Conservation (phyloP, 2,888 invertebrate species). For the Zaprionus obscuricornis region DNA sequence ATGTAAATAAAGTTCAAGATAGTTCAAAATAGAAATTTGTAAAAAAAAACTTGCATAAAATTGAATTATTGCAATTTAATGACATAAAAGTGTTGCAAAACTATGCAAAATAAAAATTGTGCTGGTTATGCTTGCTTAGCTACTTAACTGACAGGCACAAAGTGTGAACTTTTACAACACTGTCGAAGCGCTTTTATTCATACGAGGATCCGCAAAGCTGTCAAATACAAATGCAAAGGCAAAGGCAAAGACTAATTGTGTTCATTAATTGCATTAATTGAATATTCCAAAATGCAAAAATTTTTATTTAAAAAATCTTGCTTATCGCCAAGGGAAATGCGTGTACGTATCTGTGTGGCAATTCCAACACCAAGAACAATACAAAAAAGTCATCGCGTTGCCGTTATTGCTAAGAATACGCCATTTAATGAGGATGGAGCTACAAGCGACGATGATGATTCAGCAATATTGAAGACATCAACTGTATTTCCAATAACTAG, state of each 20-base stretch:
- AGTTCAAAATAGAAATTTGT: no score
- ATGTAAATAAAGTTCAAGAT: no score
- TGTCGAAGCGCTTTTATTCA: not conserved
- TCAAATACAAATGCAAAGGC: no score
- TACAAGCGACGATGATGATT: not conserved
- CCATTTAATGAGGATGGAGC: not conserved
- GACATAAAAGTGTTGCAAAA: constrained; percentile 35
- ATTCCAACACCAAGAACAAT: constrained; percentile 18
- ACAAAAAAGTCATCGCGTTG: not conserved
- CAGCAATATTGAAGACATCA: not conserved
- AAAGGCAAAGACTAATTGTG: not conserved
- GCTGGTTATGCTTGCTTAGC: no score
- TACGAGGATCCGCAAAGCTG: no score
- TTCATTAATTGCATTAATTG: not conserved
- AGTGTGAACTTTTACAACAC: constrained; percentile 12
- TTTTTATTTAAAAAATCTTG: not conserved
- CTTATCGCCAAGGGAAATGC: not conserved
- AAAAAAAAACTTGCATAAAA: no score
- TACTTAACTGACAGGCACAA: no score
- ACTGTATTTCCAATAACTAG: not conserved
- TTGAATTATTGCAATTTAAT: no score
- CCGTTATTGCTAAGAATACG: not conserved
- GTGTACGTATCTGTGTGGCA: constrained; percentile 16
- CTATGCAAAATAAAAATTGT: not conserved
- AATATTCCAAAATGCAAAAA: constrained; percentile 20